A percentile compares a stretch with the other conserved stretches of the same genome.
phyloP scores from a whole-genome alignment of 1,140 invertebrate species.

The Drosophila setifemur region DNA sequence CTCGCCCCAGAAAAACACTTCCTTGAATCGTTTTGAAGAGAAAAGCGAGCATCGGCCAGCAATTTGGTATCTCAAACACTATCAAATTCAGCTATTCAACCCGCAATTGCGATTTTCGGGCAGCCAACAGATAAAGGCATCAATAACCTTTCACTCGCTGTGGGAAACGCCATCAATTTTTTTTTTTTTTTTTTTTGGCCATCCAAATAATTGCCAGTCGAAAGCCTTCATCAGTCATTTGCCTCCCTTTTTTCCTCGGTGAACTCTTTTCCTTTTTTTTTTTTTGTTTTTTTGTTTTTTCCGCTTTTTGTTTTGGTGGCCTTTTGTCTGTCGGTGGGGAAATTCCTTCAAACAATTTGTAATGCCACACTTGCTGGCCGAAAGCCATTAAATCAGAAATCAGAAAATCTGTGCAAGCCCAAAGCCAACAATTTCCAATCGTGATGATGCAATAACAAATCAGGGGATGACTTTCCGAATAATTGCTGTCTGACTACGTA shows the following conservation, averaged over 20 bases:
- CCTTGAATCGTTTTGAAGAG: background rate
- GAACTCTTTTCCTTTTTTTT: conserved; percentile 22
- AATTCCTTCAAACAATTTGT: conserved; percentile 29
- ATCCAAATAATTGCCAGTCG: conserved; percentile 48
- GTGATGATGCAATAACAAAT: conserved; percentile 46
- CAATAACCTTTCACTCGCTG: conserved; percentile 47
- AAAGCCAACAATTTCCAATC: conserved; percentile 41
- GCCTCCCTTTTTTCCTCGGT: background rate
- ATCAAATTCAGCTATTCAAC: conserved; percentile 37
- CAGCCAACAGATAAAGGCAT: conserved; percentile 27
- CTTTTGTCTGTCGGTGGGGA: background rate
- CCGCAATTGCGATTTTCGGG: conserved; percentile 21
- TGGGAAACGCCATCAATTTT: conserved; percentile 31
- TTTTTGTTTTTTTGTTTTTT: conserved; percentile 17
- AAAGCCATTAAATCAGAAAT: conserved; percentile 40
- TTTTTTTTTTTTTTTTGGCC: conserved; percentile 12
- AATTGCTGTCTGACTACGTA: conserved; percentile 17
- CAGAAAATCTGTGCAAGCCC: conserved; percentile 21
- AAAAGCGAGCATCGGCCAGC: conserved; percentile 4
- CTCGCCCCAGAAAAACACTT: background rate
- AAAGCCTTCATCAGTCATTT: conserved; percentile 38
- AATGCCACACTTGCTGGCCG: conserved; percentile 44
- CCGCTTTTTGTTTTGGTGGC: conserved; percentile 2
- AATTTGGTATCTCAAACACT: conserved; percentile 28
- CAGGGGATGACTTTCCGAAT: conserved; percentile 18